Evolutionary conservation across 2,797 vertebrate genomes (phyloP).

Genomic region (Rhabdophis nuchalis): DNA sequence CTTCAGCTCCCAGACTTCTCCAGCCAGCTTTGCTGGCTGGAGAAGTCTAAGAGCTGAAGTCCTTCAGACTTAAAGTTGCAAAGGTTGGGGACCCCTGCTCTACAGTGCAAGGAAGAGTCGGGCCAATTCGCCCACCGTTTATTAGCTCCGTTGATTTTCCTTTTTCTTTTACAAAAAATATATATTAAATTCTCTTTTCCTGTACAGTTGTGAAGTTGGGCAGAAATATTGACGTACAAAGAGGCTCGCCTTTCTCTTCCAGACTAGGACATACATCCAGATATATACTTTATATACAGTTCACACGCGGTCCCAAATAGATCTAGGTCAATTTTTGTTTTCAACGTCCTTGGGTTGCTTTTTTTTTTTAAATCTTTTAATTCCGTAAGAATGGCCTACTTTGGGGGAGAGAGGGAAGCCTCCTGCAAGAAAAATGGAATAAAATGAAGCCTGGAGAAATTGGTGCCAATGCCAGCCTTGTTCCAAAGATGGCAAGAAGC

Average conservation of each 20-base stretch:
- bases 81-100: too few relatives aligned
- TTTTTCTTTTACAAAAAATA: too few relatives aligned
- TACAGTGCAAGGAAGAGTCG: not conserved
- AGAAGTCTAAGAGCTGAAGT: too few relatives aligned
- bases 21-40: too few relatives aligned
- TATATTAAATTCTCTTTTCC: not conserved
- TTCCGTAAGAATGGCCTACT: not conserved
- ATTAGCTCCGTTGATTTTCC: not conserved
- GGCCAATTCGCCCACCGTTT: not conserved
- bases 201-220: not conserved
- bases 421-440: not conserved
- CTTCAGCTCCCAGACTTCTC: too few relatives aligned
- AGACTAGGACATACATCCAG: not conserved
- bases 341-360: not conserved
- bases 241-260: not conserved
- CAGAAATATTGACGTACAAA: not conserved
- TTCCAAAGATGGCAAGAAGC: not conserved
- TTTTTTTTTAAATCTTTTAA: not conserved
- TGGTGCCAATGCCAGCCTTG: not conserved
- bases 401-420: not conserved
- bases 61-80: too few relatives aligned
- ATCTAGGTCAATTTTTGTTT: not conserved
- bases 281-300: not conserved
- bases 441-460: not conserved
- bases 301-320: not conserved